A percentile compares a stretch with the other conserved stretches of the same genome.
phyloP scores from a whole-genome alignment of 53 echinoderm and acorn worm species.

The Temnopleurus reevesii region DNA sequence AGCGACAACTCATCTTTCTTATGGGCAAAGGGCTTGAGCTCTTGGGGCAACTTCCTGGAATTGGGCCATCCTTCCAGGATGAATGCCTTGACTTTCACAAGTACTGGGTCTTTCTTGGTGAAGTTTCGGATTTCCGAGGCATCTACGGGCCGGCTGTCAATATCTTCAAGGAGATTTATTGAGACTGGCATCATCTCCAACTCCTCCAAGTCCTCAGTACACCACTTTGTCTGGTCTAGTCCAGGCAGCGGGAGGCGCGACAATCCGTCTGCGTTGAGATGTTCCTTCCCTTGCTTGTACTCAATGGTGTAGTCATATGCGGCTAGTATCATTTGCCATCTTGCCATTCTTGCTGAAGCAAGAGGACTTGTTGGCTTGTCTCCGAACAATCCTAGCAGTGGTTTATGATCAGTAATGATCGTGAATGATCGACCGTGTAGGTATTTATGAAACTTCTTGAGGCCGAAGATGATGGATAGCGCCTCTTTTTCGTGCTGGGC shows the following conservation, averaged over 20 bases:
- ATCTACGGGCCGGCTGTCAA: slow-evolving; percentile 61
- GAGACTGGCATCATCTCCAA: background rate
- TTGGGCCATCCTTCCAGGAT: slow-evolving; percentile 61
- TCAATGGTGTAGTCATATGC: slow-evolving; percentile 60
- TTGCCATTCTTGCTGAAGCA: slow-evolving; percentile 67
- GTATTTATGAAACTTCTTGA: slow-evolving; percentile 66
- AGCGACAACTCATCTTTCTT: slow-evolving; percentile 51
- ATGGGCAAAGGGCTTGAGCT: slow-evolving; percentile 6
- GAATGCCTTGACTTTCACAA: slow-evolving; percentile 35
- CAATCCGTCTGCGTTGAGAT: background rate
- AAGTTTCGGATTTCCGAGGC: slow-evolving; percentile 35
- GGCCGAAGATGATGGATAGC: slow-evolving; percentile 66
- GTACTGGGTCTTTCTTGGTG: slow-evolving; percentile 47
- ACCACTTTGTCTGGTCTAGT: background rate
- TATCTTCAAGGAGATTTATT: background rate
- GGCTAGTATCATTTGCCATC: slow-evolving; percentile 65
- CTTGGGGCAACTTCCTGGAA: background rate
- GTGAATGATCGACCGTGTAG: slow-evolving; percentile 64
- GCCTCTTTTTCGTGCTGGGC: slow-evolving; percentile 71
- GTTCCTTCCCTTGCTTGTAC: slow-evolving; percentile 30
- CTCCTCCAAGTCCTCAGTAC: background rate
- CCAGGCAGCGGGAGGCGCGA: background rate
- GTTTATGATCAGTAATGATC: slow-evolving; percentile 71
- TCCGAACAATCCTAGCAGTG: slow-evolving; percentile 61
- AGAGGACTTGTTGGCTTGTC: slow-evolving; percentile 53